A percentile compares a stretch with the other conserved stretches of the same genome.
Conservation (phyloP, 1,140 invertebrate species). For the Eumeta japonica region DNA sequence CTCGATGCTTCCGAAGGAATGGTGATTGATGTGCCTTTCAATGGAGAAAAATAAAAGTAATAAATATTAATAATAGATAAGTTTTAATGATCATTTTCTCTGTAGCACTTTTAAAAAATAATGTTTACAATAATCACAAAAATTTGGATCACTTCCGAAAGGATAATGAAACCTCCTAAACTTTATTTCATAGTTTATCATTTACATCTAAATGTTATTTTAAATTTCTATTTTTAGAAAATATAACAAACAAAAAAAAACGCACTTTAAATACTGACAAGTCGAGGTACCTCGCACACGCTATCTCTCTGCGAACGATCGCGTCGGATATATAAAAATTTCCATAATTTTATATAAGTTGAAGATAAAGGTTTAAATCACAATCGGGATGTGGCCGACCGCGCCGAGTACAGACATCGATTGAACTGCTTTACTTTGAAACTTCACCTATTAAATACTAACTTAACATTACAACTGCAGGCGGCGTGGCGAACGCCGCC, state of each 20-base stretch:
- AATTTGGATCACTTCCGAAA: constrained; percentile 32
- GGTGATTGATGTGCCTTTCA: constrained; percentile 1
- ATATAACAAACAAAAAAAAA: constrained; percentile 36
- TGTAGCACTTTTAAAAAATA: constrained; percentile 51
- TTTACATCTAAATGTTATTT: constrained; percentile 39
- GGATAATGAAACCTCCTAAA: constrained; percentile 31
- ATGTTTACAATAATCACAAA: constrained; percentile 45
- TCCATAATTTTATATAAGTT: too few relatives aligned
- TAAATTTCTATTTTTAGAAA: constrained; percentile 37
- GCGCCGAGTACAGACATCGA: too few relatives aligned
- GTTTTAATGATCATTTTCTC: constrained; percentile 52
- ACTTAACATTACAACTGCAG: too few relatives aligned
- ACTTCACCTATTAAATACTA: too few relatives aligned
- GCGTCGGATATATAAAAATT: too few relatives aligned
- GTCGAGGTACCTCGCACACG: too few relatives aligned
- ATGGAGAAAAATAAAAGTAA: constrained; percentile 14
- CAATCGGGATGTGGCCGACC: too few relatives aligned
- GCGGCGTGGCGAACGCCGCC: too few relatives aligned
- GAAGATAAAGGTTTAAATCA: too few relatives aligned
- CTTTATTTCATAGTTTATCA: constrained; percentile 22
- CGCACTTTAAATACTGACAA: constrained; percentile 34
- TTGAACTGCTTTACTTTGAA: too few relatives aligned
- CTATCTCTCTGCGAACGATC: too few relatives aligned
- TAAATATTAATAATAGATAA: constrained; percentile 32
- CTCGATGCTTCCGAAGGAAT: neutral